A percentile compares a stretch with the other conserved stretches of the same genome.
Conservation (phyloP, 2,113 vertebrate species). For the Mesocricetus auratus region DNA sequence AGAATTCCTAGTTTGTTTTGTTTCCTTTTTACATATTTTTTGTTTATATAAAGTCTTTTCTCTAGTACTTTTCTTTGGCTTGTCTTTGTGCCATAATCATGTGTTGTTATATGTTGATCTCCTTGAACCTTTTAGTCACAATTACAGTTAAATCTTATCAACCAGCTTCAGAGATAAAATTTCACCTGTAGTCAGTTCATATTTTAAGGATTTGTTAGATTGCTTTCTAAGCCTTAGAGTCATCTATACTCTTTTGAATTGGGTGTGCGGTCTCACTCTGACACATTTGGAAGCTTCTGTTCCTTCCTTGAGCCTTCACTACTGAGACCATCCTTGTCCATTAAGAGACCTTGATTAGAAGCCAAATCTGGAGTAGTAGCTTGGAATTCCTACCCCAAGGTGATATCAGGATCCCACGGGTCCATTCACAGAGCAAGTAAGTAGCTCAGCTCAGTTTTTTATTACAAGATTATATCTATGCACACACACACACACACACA, state of each 20-base stretch:
- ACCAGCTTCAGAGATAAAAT: constrained; percentile 5
- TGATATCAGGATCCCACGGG: neutral
- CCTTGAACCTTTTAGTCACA: neutral
- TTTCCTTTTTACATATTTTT: constrained; percentile 46
- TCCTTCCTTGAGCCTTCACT: neutral
- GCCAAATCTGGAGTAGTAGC: neutral
- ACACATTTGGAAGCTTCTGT: constrained; percentile 44
- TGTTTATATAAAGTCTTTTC: neutral
- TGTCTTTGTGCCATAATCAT: constrained; percentile 33
- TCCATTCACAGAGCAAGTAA: constrained; percentile 18
- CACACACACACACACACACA: neutral
- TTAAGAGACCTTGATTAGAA: constrained; percentile 50
- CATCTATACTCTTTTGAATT: neutral
- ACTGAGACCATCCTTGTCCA: constrained; percentile 22
- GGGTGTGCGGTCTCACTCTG: neutral
- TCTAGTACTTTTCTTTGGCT: constrained; percentile 23
- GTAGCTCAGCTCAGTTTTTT: constrained; percentile 30
- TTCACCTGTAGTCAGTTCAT: neutral
- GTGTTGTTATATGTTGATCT: neutral
- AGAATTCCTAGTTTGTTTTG: neutral
- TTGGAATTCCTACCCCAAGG: constrained; percentile 32
- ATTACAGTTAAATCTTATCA: neutral
- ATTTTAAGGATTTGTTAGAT: constrained; percentile 34
- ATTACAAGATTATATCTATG: neutral
- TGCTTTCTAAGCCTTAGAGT: constrained; percentile 32